Evolutionary conservation across 2,888 invertebrate genomes (phyloP), one percentile per base, ranked within the genome.

Genomic region (Pristionchus japonicus): DNA sequence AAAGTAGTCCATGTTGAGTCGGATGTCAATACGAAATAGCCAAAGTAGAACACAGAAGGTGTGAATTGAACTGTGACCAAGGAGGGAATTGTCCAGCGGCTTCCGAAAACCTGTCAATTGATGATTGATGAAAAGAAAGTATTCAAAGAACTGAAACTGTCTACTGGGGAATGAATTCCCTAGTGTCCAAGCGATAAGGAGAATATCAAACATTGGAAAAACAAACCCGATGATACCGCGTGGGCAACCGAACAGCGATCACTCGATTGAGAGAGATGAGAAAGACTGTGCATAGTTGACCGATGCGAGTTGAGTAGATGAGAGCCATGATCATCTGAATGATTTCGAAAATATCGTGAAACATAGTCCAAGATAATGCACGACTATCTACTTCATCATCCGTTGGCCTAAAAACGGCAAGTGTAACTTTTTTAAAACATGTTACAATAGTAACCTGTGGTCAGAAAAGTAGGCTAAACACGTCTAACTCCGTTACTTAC

Each of bases 271-370:
- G 9, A 0, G 77, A 77, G 47, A 77, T 77, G 4, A 77, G 34
- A 27, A 77, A 77, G 43, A 77, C 77, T 0, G 77, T 77, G 27
- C 77, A 77, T 27, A 77, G 17, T 47, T 77, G 77, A 27, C 77
- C 77, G 13, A 77, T 77, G 1, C 77, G 47, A 40, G 77, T 77
- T 3, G 43, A 40, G 43, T 43, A 77, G 9, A 77, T 23, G 2
- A 77, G n/a, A 9, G 43, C 77, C 40, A 77, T 77, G 77, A 77
- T 47, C n/a, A 27, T 43, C 43, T 77, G 77, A 77, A 43, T 6
- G 1, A 3, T 20, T 34, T 34, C 9, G 11, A 61, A 27, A 61
- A 11, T 27, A 6, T 6, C 2, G n/a, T n/a, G n/a, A 23, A 61
- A 61, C 2, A 23, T 3, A 13, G n/a, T 3, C 3, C 9, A 64